These are phyloP conservation scores for Tetranychus truncatus DNA, from an alignment of 2,888 invertebrate genomes.

Conservation along the genomic window DNA sequence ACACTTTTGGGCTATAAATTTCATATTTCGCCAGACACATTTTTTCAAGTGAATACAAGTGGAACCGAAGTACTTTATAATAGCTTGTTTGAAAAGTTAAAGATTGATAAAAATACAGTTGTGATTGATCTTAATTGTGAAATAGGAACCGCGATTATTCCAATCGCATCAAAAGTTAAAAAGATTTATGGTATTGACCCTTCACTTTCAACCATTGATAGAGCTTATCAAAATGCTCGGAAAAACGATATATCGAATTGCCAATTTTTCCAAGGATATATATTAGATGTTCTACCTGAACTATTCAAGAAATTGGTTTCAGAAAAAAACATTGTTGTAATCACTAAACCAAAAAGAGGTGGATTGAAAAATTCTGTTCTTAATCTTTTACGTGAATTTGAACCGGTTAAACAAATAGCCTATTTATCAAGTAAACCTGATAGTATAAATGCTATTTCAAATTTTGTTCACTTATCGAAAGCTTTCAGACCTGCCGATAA, in stretches of 20 bases:
- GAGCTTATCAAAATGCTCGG: constrained; percentile 38
- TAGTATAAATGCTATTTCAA: constrained; percentile 31
- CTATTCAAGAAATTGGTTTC: constrained; percentile 23
- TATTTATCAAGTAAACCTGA: constrained; percentile 41
- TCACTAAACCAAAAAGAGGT: constrained; percentile 40
- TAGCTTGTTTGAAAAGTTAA: constrained; percentile 33
- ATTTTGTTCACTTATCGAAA: constrained; percentile 31
- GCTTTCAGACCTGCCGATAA: constrained; percentile 25
- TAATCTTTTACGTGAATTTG: constrained; percentile 33
- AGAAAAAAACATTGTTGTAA: constrained; percentile 35
- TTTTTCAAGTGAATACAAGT: constrained; percentile 39
- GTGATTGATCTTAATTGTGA: constrained; percentile 42
- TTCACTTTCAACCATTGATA: constrained; percentile 36
- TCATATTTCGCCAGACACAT: constrained; percentile 34
- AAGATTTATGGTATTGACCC: constrained; percentile 40
- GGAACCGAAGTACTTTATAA: constrained; percentile 39
- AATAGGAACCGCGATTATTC: constrained; percentile 33
- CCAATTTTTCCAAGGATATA: constrained; percentile 35
- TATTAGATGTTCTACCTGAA: constrained; percentile 28
- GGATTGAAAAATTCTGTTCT: constrained; percentile 36
- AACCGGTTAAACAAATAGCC: constrained; percentile 34
- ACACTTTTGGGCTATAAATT: constrained; percentile 32
- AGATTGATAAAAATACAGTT: constrained; percentile 29
- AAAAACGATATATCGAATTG: constrained; percentile 36
- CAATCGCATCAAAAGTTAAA: constrained; percentile 30